Conservation (phyloP, 2,797 vertebrate species). For the Bucorvus abyssinicus region DNA sequence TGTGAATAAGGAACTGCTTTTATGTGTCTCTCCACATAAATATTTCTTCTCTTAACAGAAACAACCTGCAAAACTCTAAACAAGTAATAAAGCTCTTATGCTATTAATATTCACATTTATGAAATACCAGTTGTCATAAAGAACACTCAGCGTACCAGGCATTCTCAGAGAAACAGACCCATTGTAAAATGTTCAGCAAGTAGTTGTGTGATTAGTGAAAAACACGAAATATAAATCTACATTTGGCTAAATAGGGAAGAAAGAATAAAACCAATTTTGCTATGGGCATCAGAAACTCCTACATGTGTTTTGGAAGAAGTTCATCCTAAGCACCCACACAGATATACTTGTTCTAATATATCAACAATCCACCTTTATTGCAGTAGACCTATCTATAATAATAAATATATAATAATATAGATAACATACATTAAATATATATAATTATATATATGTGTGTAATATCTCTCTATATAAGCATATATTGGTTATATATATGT, state of each 20-base stretch:
- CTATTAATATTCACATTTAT: conserved; percentile 20
- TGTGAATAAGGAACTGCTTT: neutral
- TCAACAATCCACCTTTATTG: too few relatives aligned
- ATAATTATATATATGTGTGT: too few relatives aligned
- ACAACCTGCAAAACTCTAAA: neutral
- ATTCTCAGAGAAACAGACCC: neutral
- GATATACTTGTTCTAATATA: neutral
- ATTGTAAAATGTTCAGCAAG: neutral
- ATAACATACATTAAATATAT: too few relatives aligned
- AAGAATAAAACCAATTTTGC: neutral
- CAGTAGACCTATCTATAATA: too few relatives aligned
- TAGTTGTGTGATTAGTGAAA: neutral
- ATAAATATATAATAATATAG: too few relatives aligned
- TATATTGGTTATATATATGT: too few relatives aligned
- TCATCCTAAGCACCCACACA: neutral
- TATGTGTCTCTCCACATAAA: neutral
- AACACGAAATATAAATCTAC: neutral
- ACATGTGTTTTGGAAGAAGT: neutral
- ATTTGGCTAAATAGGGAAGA: neutral
- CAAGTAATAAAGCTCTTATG: neutral
- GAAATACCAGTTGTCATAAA: conserved; percentile 11
- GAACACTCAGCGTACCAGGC: neutral
- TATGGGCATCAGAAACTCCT: neutral
- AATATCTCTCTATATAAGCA: too few relatives aligned
- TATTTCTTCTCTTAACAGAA: neutral